Conservation (phyloP, 2,888 invertebrate species). For the Macrophya alboannulata region DNA sequence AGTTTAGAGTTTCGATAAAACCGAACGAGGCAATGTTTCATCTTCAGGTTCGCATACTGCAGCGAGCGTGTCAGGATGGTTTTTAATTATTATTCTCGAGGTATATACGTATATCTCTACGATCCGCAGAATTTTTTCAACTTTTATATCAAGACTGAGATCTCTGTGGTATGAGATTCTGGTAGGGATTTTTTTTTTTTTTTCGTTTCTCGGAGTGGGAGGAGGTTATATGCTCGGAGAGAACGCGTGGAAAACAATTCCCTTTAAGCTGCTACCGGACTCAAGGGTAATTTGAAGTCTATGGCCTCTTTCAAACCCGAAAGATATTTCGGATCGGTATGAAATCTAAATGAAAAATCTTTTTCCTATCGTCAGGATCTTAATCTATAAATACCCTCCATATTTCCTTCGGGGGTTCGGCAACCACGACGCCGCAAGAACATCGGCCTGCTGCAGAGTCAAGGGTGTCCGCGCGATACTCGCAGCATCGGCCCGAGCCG, state of each 20-base stretch:
- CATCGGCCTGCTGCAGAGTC: not conserved
- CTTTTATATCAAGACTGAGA: not conserved
- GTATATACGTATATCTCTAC: not conserved
- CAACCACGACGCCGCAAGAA: not conserved
- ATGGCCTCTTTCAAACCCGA: conserved; percentile 1
- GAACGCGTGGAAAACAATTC: conserved; percentile 44
- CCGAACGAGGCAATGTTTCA: conserved; percentile 30
- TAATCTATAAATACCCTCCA: conserved; percentile 48
- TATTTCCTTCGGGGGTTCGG: conserved; percentile 33
- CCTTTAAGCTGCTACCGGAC: conserved; percentile 38
- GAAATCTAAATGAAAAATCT: conserved; percentile 52
- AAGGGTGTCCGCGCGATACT: conserved; percentile 43
- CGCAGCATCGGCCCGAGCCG: not conserved
- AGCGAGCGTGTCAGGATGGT: not conserved
- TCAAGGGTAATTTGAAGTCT: conserved; percentile 45
- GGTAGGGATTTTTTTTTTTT: not conserved
- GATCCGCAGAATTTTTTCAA: conserved; percentile 33
- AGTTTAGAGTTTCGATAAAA: conserved; percentile 27
- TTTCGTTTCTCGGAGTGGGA: not conserved
- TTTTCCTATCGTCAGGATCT: conserved; percentile 48
- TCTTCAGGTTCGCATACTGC: not conserved
- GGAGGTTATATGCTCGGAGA: not conserved
- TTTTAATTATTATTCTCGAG: conserved; percentile 14
- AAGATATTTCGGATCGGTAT: conserved; percentile 49
- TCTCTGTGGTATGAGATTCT: conserved; percentile 8